Evolutionary conservation across 1,140 invertebrate species (phyloP).

Genomic region (Brachionus calyciflorus): DNA sequence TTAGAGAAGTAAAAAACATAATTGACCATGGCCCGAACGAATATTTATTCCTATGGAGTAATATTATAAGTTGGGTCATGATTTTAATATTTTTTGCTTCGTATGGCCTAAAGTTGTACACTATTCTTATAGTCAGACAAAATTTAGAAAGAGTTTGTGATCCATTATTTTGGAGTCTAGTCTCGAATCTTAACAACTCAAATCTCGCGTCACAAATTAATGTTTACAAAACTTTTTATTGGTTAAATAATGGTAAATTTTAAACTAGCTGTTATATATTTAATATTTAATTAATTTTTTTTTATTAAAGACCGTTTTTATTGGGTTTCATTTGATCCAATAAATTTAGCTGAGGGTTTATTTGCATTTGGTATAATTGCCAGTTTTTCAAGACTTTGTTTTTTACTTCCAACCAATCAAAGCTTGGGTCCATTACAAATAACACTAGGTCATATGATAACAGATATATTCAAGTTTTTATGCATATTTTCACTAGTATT

Average conservation of each 20-base stretch:
- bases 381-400: slow-evolving; percentile 59
- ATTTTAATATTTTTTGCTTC: slow-evolving; percentile 56
- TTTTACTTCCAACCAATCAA: slow-evolving; percentile 61
- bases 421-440: slow-evolving; percentile 61
- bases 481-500: slow-evolving; percentile 53
- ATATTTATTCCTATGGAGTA: slow-evolving; percentile 57
- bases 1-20: slow-evolving; percentile 57
- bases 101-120: slow-evolving; percentile 52
- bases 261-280: too few species aligned
- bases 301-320: slow-evolving; percentile 53
- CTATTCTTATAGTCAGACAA: neutral
- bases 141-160: neutral
- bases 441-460: slow-evolving; percentile 60
- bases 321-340: slow-evolving; percentile 53
- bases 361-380: slow-evolving; percentile 56
- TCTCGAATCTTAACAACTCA: neutral
- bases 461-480: slow-evolving; percentile 54
- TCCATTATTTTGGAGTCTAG: neutral
- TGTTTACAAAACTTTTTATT: slow-evolving; percentile 35
- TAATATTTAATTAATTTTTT: neutral
- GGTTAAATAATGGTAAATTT: slow-evolving; percentile 42
- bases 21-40: slow-evolving; percentile 52
- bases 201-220: slow-evolving; percentile 5
- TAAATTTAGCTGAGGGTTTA: slow-evolving; percentile 53
- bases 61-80: slow-evolving; percentile 56